phyloP scores from a whole-genome alignment of 2,888 invertebrate genomes.

The Poecilobothrus nobilitatus region DNA sequence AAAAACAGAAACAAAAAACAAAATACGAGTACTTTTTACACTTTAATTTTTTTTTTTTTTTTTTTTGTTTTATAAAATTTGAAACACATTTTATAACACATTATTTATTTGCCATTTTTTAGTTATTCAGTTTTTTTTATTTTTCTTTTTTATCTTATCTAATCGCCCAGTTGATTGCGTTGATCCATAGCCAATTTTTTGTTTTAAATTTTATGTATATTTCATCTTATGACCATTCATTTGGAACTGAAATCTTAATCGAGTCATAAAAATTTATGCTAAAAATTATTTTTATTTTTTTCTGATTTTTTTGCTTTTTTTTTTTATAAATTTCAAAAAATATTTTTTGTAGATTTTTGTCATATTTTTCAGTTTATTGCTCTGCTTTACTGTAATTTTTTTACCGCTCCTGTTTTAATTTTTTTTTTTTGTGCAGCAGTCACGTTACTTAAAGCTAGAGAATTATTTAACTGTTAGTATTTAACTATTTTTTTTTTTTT shows the following conservation, averaged over 20 bases:
- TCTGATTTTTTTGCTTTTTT: not conserved
- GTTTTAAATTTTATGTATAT: not conserved
- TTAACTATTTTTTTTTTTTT: not conserved
- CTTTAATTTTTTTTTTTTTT: too few species aligned
- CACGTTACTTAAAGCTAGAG: not conserved
- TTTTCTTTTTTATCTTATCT: not conserved
- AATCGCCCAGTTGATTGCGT: not conserved
- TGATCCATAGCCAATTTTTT: not conserved
- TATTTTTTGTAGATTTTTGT: not conserved
- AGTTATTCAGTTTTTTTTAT: not conserved
- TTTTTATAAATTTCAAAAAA: not conserved
- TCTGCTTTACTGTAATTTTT: not conserved
- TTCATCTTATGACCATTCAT: not conserved
- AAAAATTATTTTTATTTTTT: not conserved
- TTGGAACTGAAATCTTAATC: not conserved
- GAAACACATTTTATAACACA: not conserved
- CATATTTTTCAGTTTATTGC: too few species aligned
- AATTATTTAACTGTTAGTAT: not conserved
- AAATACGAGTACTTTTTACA: too few species aligned
- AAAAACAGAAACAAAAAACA: too few species aligned
- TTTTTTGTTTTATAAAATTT: not conserved
- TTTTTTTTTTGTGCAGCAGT: not conserved
- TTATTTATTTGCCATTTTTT: not conserved
- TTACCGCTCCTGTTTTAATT: not conserved
- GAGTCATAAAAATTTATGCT: not conserved